Percentiles rank a stretch among this genome's conserved stretches.
Evolutionary conservation across 1,140 invertebrate genomes (phyloP).

Genomic region (Dreissena polymorpha): DNA sequence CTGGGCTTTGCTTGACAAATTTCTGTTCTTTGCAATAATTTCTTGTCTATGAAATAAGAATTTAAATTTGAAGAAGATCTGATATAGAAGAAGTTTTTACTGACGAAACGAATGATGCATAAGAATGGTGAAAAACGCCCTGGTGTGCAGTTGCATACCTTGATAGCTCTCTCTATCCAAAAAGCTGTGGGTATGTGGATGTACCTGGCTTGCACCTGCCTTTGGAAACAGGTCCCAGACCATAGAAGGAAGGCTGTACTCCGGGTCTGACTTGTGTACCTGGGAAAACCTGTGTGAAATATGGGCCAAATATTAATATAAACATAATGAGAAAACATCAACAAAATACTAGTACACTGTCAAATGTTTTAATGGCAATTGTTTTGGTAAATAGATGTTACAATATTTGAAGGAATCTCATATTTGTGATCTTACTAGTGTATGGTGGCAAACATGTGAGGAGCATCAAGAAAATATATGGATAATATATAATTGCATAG

Average conservation of each 20-base stretch:
- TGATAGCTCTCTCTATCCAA: constrained; percentile 77
- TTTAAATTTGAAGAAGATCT: too few species aligned
- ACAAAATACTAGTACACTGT: neutral
- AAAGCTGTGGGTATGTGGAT: constrained; percentile 81
- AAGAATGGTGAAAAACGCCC: too few species aligned
- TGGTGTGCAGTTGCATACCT: constrained; percentile 65
- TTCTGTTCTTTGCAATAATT: neutral
- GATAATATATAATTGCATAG: too few species aligned
- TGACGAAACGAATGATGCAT: too few species aligned
- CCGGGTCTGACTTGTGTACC: constrained; percentile 59
- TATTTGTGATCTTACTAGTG: neutral
- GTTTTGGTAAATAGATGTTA: neutral
- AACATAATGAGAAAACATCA: neutral
- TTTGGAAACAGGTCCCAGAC: constrained; percentile 81
- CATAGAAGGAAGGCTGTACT: constrained; percentile 75
- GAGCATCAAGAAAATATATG: neutral
- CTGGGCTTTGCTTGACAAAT: neutral
- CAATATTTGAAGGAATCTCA: neutral
- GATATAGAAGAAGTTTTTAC: too few species aligned
- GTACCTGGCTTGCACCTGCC: constrained; percentile 81
- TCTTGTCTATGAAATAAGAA: neutral
- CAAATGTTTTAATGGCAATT: neutral
- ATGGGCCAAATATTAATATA: neutral
- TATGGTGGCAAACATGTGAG: neutral
- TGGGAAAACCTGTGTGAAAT: constrained; percentile 68